These are phyloP conservation scores for Leptonema lineaticorne DNA, from an alignment of 1,140 invertebrate genomes.

Conservation along the genomic window DNA sequence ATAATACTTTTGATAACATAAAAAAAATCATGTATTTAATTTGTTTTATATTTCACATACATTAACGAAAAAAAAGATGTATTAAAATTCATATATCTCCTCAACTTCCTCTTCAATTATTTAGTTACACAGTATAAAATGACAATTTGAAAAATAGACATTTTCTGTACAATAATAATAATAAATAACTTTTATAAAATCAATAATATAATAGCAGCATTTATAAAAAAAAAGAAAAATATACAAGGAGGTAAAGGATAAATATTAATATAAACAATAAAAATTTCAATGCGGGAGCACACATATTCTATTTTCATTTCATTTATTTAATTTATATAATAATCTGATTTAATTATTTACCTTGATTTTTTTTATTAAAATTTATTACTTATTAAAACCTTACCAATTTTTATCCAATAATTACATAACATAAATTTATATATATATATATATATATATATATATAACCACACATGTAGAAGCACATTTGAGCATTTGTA, in stretches of 20 bases:
- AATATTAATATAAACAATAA: background rate
- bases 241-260: background rate
- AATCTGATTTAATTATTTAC: constrained; percentile 21
- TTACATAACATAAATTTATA: constrained; percentile 19
- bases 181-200: constrained; percentile 14
- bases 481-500: background rate
- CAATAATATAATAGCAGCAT: constrained; percentile 7
- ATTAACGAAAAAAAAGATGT: too few relatives aligned
- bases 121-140: constrained; percentile 3
- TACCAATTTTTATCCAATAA: constrained; percentile 26
- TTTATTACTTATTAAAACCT: constrained; percentile 28
- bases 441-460: constrained; percentile 11
- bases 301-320: constrained; percentile 25
- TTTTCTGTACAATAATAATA: constrained; percentile 14
- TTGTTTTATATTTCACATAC: too few relatives aligned
- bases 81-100: too few relatives aligned
- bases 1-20: too few relatives aligned
- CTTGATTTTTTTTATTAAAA: constrained; percentile 26
- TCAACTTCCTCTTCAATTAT: too few relatives aligned
- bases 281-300: constrained; percentile 16
- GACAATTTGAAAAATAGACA: constrained; percentile 16
- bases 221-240: background rate
- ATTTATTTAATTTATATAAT: constrained; percentile 17
- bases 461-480: background rate
- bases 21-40: too few relatives aligned